Base-by-base conservation (phyloP, 2,888 invertebrate species). In the Cryptocephalus moraei region DNA sequence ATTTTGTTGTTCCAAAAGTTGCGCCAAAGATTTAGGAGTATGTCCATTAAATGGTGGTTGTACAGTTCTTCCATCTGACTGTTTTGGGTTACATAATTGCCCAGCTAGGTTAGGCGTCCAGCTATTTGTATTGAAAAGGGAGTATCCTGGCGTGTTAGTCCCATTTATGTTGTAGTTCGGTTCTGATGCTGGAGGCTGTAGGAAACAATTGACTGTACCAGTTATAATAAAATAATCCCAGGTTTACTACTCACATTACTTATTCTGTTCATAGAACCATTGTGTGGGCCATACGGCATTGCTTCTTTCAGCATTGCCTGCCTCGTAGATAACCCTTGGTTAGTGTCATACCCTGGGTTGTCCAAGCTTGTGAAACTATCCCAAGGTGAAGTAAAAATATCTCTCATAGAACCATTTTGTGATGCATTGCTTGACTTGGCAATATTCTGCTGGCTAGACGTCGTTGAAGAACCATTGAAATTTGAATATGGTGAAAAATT, bases 21-120 rank as follows among this genome's bases (percentile, higher is more conserved):
- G 79, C 66, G 88, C 86, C 48, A 90, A 73, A 0, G 88, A 87
- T 33, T 87, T 86, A 1, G 86, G 85, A 3, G 85, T 84, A 6
- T 84, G 82, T 0, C 83, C 83, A 9, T 86, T 86, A 48, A 64
- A 64, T 39, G 88, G 71, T 1, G 86, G 84, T 78, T 87, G 79
- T 9, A 39, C 48, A n/a, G 44, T 44, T 11, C 45, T 50, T 14
- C 51, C 48, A 1, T 50, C 49, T 9, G 50, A 11, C 8, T 49
- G 49, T 42, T 52, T 50, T 44, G 49, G 47, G 41, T 51, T 51
- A 44, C 63, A 55, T 39, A 65, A 55, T 43, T 64, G 67, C 9
- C 63, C 65, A 1, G 64, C 60, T 43, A 71, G 51, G 51, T 64
- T 68, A 8, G 71, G 70, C 4, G 65, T 61, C 72, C 72, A 72